phyloP scores from a whole-genome alignment of 2,888 invertebrate species.

The Crepidodera aurea region DNA sequence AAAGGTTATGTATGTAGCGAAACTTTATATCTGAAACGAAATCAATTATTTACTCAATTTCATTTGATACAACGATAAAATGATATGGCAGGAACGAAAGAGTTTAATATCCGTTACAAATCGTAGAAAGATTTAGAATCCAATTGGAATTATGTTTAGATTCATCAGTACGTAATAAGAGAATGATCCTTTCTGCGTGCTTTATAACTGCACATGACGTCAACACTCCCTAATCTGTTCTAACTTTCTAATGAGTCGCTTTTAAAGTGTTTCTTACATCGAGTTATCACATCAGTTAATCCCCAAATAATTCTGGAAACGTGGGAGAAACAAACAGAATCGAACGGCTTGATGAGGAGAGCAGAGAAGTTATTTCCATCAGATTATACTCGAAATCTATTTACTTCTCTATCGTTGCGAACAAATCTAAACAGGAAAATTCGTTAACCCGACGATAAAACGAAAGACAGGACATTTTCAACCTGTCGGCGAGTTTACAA shows the following conservation, averaged over 20 bases:
- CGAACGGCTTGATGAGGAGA: background rate
- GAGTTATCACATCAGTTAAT: background rate
- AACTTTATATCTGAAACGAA: too few species aligned
- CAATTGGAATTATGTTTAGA: too few species aligned
- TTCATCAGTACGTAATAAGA: too few species aligned
- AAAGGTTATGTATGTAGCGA: too few species aligned
- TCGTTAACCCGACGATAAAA: constrained; percentile 8
- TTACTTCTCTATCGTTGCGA: background rate
- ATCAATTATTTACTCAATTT: too few species aligned
- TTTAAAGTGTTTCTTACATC: background rate
- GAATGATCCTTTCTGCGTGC: too few species aligned
- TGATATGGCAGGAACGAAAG: too few species aligned
- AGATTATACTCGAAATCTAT: background rate
- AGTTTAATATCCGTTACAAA: too few species aligned
- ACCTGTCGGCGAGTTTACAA: constrained; percentile 21
- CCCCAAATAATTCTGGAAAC: background rate
- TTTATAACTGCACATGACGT: too few species aligned
- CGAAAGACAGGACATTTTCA: constrained; percentile 1
- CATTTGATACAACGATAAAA: too few species aligned
- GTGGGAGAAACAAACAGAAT: background rate
- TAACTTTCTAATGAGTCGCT: background rate
- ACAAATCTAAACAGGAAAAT: constrained; percentile 12
- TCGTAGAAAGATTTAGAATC: too few species aligned
- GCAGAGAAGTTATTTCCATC: background rate
- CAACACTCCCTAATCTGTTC: background rate